A percentile compares a stretch with the other conserved stretches of the same genome.
These are phyloP conservation scores for Drosophila leontia DNA, from an alignment of 1,140 invertebrate genomes.

Conservation along the genomic window DNA sequence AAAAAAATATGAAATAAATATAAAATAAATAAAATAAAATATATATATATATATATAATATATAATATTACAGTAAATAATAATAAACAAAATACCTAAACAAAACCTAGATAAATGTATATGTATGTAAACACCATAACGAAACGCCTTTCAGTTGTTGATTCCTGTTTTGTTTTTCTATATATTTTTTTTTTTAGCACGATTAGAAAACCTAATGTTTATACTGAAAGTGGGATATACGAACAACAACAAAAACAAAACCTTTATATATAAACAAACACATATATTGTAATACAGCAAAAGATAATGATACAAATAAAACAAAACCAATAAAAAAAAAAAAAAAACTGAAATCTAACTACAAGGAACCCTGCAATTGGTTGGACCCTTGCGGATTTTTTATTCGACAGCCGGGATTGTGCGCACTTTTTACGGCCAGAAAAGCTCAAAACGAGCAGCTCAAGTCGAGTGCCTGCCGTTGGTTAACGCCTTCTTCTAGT, in stretches of 20 bases:
- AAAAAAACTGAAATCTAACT: background rate
- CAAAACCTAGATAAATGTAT: slow-evolving; percentile 28
- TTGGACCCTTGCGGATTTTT: slow-evolving; percentile 64
- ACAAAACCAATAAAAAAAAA: slow-evolving; percentile 5
- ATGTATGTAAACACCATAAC: slow-evolving; percentile 31
- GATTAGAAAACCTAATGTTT: slow-evolving; percentile 57
- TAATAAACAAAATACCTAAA: slow-evolving; percentile 14
- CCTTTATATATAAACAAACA: slow-evolving; percentile 29
- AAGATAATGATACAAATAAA: slow-evolving; percentile 33
- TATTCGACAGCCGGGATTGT: slow-evolving; percentile 78
- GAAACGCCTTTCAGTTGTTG: slow-evolving; percentile 63
- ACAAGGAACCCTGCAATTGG: slow-evolving; percentile 57
- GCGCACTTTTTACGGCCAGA: slow-evolving; percentile 74
- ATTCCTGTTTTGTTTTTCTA: slow-evolving; percentile 18
- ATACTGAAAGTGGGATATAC: slow-evolving; percentile 21
- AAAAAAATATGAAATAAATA: slow-evolving; percentile 34
- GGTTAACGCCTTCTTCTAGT: slow-evolving; percentile 76
- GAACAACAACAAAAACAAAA: background rate
- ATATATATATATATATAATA: background rate
- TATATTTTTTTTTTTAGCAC: slow-evolving; percentile 66
- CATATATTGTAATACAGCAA: slow-evolving; percentile 55
- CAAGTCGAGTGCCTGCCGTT: slow-evolving; percentile 64
- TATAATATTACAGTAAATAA: background rate
- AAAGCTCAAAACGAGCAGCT: slow-evolving; percentile 57
- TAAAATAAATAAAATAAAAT: slow-evolving; percentile 9